phyloP scores from a whole-genome alignment of 2,888 invertebrate genomes.

The Gibbula magus region DNA sequence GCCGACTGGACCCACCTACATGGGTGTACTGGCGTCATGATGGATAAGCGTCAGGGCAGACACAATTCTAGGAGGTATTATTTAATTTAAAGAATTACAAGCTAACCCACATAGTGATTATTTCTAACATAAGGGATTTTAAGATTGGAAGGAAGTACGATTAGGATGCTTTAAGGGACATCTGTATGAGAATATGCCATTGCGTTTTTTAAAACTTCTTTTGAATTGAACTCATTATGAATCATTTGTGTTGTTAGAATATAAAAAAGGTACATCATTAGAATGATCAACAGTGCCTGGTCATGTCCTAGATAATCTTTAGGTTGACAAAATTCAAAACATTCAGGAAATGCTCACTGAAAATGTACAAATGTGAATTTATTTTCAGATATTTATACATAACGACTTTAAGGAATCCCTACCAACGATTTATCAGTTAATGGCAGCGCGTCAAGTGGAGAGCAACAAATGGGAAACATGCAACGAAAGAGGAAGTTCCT shows the following conservation, averaged over 20 bases:
- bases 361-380: background rate
- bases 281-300: too few relatives aligned
- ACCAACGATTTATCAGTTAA: constrained; percentile 94
- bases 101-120: too few relatives aligned
- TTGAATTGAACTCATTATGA: too few relatives aligned
- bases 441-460: constrained; percentile 97
- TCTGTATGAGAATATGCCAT: too few relatives aligned
- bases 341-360: background rate
- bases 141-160: background rate
- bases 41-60: constrained; percentile 92
- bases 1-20: constrained; percentile 97
- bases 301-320: too few relatives aligned
- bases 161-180: too few relatives aligned
- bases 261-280: too few relatives aligned
- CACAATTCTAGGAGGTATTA: constrained; percentile 82
- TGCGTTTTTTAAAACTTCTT: too few relatives aligned
- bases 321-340: too few relatives aligned
- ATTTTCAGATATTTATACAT: constrained; percentile 92
- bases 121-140: too few relatives aligned
- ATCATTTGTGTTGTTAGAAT: too few relatives aligned
- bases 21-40: constrained; percentile 82
- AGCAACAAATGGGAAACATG: constrained; percentile 86
- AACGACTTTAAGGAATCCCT: constrained; percentile 94
- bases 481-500: constrained; percentile 88
- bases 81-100: background rate